Base-by-base conservation (phyloP, 2,113 vertebrate species). In the Accipiter cooperii region DNA sequence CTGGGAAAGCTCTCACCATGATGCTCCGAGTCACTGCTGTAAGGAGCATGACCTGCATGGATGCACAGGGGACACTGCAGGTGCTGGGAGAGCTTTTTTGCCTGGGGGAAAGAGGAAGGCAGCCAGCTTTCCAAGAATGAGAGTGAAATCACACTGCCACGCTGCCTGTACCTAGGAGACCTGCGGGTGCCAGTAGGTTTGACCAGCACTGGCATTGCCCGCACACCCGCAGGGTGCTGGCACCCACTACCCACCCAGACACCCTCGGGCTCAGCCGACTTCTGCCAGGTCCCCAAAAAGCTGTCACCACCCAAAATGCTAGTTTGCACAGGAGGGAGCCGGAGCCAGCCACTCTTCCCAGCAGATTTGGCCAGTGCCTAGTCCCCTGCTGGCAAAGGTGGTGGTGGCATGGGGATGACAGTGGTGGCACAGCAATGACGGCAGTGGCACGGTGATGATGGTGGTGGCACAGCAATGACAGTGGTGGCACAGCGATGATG, bases 381-480 rank as follows among this genome's bases (percentile, higher is more conserved):
- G 52, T 54, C 26, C 26, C 28, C 52, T 29, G 26, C 52, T 54
- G 52, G 52, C 52, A 54, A 54, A 54, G 26, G 52, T 12, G 51
- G 44, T 2, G 9, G 16, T 12, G 12, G 47, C 40, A 69, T 2
- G 7, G 34, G 1, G 5, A 28, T 15, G 24, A 26, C 1, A 8
- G 9, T 5, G 0, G 60, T 17, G 55, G 34, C 57, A 9, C 0
- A 8, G 13, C 6, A 8, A 20, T 12, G 46, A 40, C 16, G 21
- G 4, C 1, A 7, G 8, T 31, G 54, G 8, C 47, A 22, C 1
- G 0, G 34, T 3, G 3, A 21, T 4, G 22, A 29, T 0, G 1
- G 28, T 1, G 0, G 6, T 44, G 47, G 22, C 46, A 40, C 1
- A 0, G 36, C 4, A 2, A n/a, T 12, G 52, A 60, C 0, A 2